Base-by-base conservation (phyloP, 2,113 vertebrate genomes). In the Neolamprologus modestus region DNA sequence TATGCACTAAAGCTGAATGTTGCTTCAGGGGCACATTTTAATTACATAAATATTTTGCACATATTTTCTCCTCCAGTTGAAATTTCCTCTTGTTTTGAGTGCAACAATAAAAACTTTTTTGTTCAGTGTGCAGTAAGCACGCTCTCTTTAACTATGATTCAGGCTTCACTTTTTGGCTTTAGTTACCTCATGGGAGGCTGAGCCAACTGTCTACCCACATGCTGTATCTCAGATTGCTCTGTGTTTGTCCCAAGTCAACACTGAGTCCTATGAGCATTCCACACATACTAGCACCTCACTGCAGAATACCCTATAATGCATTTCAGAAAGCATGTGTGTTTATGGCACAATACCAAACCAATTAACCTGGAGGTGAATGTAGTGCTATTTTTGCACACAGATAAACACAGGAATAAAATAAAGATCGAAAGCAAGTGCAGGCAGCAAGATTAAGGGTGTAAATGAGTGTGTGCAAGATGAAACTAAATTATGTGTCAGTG, bases 231-330 rank as follows among this genome's bases (percentile, higher is more conserved):
- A 89, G 91, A 90, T 93, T 93, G 90, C 89, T 86, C 53, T 92
- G 81, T 95, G 92, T 96, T 95, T 96, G 95, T 95, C 90, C 35
- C 91, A 40, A 86, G 93, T 96, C 95, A 97, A 97, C 96, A 94
- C 28, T 19, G 90, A 94, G 73, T 93, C 90, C 89, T 84, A 47
- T 91, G 88, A 92, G 87, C 95, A 96, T 97, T 96, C 96, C 95
- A 71, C 84, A 86, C 94, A 96, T 96, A 94, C 86, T 93, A 90
- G 88, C 96, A 95, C 95, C 88, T 92, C 91, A 88, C 87, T 96
- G 96, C 86, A 95, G 94, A 96, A 95, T 95, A 90, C 89, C 86
- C 90, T 91, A 95, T 84, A 92, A 94, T 95, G 86, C 91, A 86
- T 87, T 91, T 92, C 84, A 88, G 84, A 88, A 90, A 90, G 81